Evolutionary conservation across 2,888 invertebrate genomes (phyloP), one percentile per base, ranked within the genome.

Genomic region (Marronus borbonicus): DNA sequence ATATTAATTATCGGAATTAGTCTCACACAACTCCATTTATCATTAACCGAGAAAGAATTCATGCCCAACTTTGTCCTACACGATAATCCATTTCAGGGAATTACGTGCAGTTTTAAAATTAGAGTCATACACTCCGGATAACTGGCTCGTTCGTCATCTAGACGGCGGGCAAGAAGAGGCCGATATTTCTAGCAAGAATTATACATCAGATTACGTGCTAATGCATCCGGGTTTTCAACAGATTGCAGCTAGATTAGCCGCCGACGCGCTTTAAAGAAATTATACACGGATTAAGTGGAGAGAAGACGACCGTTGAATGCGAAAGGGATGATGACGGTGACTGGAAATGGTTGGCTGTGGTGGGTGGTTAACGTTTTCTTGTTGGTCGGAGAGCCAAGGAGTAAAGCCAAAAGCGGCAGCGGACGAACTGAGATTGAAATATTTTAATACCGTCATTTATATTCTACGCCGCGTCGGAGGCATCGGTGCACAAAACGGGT

Each of bases 371-470:
- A 65, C 65, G 65, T 65, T 65, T 65, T 39, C 65, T 65, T 50
- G 68, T 50, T 68, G 50, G 50, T 68, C 20, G 50, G 14, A 68
- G 68, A 68, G 50, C 68, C 50, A 55, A 55, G 70, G 12, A 68
- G 62, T 44, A 52, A 39, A 69, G 49, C 50, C 72, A 66, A 50
- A 69, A 64, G 44, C 58, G 31, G 58, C 69, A 50, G 65, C 24
- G 70, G 62, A 55, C 20, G 28, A 69, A 66, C 65, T 62, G 70
- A 78, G 78, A 80, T 81, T 80, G 79, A 80, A 81, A 81, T 81
- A 81, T 80, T 80, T 77, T 80, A 81, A 81, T 81, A 81, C 77
- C 79, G 76, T 81, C 80, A 79, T 81, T 80, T 81, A 81, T 80
- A 81, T 81, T 81, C 81, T 76, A 49, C 44, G 60, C 44, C 39